Base-by-base conservation (phyloP, 2,888 invertebrate species). In the Sinotaia quadrata region DNA sequence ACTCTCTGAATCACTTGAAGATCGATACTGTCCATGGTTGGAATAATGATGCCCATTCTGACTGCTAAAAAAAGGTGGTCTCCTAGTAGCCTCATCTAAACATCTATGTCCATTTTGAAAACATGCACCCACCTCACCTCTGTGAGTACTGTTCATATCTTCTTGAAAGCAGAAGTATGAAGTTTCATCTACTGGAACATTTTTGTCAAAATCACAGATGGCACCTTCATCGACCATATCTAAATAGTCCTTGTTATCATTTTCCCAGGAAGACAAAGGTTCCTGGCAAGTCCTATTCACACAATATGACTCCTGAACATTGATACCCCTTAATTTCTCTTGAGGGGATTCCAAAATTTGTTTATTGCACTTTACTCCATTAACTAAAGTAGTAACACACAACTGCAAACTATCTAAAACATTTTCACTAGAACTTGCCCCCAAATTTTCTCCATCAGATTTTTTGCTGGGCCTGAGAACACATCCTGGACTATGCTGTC, bases 161-260 rank as follows among this genome's bases (percentile, higher is more conserved):
- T 65, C 65, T 31, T 44, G 27, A 54, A 54, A 34, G 24, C 29
- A 41, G 24, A 33, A 52, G 8, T 33, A 52, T 41, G 34, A 52
- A 54, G 27, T 56, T 33, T 65, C 65, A 41, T 54, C 65, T 3
- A 54, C 47, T 31, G 52, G 37, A 59, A 66, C 66, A 59, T 60
- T 66, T 52, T 56, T 69, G 52, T 75, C 75, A 58, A 75, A 66
- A 68, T 76, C 76, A 74, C 74, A 76, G 34, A 76, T 68, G n/a
- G 76, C 76, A 36, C 76, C 76, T 63, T 76, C 76, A 71, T 76
- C 76, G 33, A 75, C 68, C 58, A 75, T 61, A 54, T 73, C 69
- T 31, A 54, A 54, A 8, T 18, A 27, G 27, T 54, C 54, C 8
- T 18, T 31, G 18, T 27, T 56, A 3, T 65, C 65, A 18, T 65